Percentiles rank a stretch among this genome's conserved stretches.
Evolutionary conservation across 2,113 vertebrate species (phyloP).

Genomic region (Toxotes chatareus): DNA sequence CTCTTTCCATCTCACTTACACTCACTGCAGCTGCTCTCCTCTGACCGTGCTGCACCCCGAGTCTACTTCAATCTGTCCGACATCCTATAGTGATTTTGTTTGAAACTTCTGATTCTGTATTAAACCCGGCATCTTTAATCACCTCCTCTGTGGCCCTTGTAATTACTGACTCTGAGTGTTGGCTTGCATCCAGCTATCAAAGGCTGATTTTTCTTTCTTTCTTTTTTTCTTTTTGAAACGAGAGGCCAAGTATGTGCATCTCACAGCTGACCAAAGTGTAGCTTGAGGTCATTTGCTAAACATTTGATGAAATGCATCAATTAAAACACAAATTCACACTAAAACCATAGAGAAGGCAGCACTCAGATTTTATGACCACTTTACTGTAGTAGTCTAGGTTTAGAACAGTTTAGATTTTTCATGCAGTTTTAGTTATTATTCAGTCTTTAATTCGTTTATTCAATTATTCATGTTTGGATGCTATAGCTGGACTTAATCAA

Average conservation of each 20-base stretch:
- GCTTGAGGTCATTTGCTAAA: neutral
- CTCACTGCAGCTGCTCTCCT: constrained; percentile 39
- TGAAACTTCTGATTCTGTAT: constrained; percentile 37
- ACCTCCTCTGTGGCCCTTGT: constrained; percentile 17
- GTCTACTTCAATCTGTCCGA: neutral
- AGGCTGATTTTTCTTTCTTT: neutral
- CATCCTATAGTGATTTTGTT: neutral
- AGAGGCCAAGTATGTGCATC: rapidly evolving
- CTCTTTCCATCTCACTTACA: constrained; percentile 25
- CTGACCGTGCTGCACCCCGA: neutral
- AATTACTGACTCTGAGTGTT: constrained; percentile 31
- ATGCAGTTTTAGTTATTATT: too few relatives aligned
- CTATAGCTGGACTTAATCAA: too few relatives aligned
- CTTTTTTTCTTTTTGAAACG: neutral
- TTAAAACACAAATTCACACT: neutral
- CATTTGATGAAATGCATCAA: neutral
- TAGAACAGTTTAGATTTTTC: too few relatives aligned
- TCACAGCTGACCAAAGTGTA: neutral
- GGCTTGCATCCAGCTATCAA: constrained; percentile 12
- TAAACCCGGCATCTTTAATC: constrained; percentile 30
- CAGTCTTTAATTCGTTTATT: too few relatives aligned
- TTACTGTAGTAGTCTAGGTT: too few relatives aligned
- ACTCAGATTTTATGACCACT: too few relatives aligned
- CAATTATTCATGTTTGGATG: too few relatives aligned
- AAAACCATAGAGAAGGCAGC: too few relatives aligned